Conservation (phyloP, 2,113 vertebrate species). For the Zosterops borbonicus region DNA sequence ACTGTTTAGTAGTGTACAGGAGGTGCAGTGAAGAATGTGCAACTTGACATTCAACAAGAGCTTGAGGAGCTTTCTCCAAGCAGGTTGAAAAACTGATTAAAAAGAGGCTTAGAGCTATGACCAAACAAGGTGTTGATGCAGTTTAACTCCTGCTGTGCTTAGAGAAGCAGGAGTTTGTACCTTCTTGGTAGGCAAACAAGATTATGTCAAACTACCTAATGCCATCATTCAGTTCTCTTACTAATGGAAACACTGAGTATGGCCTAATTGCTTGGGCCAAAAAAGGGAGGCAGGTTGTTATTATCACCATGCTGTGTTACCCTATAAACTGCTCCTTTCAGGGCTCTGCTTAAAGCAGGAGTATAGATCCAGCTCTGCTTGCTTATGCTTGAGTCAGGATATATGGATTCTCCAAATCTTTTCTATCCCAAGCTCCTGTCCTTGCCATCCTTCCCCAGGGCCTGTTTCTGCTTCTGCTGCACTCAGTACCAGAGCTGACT, state of each 20-base stretch:
- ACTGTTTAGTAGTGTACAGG: neutral
- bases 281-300: neutral
- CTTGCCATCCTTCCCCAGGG: neutral
- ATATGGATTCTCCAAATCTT: neutral
- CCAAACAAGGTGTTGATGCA: slow-evolving; percentile 5
- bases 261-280: neutral
- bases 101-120: slow-evolving; percentile 1
- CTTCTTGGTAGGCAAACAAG: slow-evolving; percentile 32
- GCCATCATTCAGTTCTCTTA: neutral
- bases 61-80: neutral
- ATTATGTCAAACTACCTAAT: slow-evolving; percentile 31
- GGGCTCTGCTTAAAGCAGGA: neutral
- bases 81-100: slow-evolving; percentile 24
- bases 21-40: rapidly evolving
- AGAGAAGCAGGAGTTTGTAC: neutral
- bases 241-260: slow-evolving; percentile 1
- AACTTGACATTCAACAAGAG: neutral
- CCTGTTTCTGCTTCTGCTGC: neutral
- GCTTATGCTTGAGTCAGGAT: neutral
- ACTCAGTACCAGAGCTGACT: neutral
- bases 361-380: neutral
- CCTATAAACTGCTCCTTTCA: neutral
- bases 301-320: neutral
- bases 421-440: neutral
- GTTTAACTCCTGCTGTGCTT: slow-evolving; percentile 24